Percentiles rank a stretch among this genome's conserved stretches.
Conservation (phyloP, 1,140 invertebrate genomes). For the Zaprionus kolodkinae region DNA sequence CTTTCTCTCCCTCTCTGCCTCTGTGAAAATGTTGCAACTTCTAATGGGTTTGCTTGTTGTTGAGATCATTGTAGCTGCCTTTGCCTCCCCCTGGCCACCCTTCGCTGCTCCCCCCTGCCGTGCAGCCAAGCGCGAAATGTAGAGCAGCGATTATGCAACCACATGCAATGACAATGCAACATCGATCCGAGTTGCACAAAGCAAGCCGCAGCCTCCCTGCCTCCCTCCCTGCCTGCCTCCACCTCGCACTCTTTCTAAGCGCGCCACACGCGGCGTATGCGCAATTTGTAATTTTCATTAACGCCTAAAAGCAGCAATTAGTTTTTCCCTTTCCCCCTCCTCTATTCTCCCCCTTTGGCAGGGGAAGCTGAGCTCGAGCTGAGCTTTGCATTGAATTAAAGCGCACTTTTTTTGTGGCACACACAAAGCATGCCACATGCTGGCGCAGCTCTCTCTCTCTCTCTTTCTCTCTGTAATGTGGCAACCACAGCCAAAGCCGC, state of each 20-base stretch:
- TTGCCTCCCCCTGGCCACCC: conserved; percentile 4
- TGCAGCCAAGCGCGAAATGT: conserved; percentile 67
- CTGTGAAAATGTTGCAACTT: conserved; percentile 70
- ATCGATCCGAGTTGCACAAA: conserved; percentile 53
- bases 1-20: conserved; percentile 10
- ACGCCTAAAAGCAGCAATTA: conserved; percentile 62
- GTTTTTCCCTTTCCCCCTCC: conserved; percentile 37
- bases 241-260: conserved; percentile 3
- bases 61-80: conserved; percentile 52
- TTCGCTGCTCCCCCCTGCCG: conserved; percentile 17
- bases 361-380: background rate
- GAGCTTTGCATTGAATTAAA: conserved; percentile 34
- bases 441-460: background rate
- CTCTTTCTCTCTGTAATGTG: conserved; percentile 9
- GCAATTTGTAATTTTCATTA: conserved; percentile 79
- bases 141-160: conserved; percentile 78
- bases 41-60: conserved; percentile 75
- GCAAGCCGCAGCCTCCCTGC: background rate
- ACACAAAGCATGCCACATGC: conserved; percentile 16
- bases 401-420: conserved; percentile 3
- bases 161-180: conserved; percentile 69
- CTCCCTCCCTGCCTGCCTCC: too few species aligned
- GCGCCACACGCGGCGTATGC: conserved; percentile 59
- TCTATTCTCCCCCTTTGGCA: background rate
- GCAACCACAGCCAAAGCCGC: conserved; percentile 3